Evolutionary conservation across 2,888 invertebrate genomes (phyloP).

Genomic region (Meghimatium bilineatum): DNA sequence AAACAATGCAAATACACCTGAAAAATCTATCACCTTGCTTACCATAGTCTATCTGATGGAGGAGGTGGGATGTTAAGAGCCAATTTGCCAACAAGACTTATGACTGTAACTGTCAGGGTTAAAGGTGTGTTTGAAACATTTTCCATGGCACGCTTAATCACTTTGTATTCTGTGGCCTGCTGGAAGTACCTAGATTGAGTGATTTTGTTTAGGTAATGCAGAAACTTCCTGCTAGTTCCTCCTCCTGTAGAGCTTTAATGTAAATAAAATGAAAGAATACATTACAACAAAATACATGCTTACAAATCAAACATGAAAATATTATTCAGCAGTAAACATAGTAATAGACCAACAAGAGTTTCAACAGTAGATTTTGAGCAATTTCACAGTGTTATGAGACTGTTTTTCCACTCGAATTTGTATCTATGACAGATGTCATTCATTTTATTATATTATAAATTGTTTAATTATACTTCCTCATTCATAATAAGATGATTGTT

Average conservation of each 20-base stretch:
- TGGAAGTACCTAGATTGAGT: conserved; percentile 92
- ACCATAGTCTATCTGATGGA: conserved; percentile 92
- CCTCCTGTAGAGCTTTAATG: conserved; percentile 37
- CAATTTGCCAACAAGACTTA: conserved; percentile 86
- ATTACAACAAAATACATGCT: no score
- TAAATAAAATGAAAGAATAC: no score
- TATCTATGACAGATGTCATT: no score
- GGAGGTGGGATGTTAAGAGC: conserved; percentile 91
- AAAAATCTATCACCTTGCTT: conserved; percentile 1
- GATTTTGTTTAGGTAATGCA: conserved; percentile 89
- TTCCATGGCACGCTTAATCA: conserved; percentile 91
- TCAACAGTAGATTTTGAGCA: no score
- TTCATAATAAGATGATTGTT: no score
- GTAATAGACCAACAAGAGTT: no score
- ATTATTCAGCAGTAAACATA: no score
- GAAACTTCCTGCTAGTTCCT: conserved; percentile 82
- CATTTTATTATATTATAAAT: no score
- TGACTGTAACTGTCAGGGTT: conserved; percentile 88
- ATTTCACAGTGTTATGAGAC: no score
- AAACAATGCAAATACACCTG: neutral
- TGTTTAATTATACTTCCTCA: no score
- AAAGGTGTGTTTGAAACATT: conserved; percentile 92
- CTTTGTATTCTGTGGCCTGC: conserved; percentile 90
- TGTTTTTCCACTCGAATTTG: no score
- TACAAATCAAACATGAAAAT: no score